These are phyloP conservation scores for Penelope pileata DNA, from an alignment of 2,113 vertebrate species.

Conservation along the genomic window DNA sequence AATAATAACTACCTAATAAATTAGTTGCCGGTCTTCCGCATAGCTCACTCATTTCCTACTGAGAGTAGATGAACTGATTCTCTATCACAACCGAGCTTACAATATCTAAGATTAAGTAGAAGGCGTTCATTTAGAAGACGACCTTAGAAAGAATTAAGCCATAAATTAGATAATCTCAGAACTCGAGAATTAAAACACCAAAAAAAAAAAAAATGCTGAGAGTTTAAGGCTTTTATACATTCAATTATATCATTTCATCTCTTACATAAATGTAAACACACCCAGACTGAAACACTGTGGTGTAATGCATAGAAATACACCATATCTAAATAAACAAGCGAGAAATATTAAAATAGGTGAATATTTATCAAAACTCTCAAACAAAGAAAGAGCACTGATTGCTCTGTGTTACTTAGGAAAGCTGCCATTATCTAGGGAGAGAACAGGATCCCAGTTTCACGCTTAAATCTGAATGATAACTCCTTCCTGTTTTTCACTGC, in stretches of 20 bases:
- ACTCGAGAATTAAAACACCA: conserved; percentile 9
- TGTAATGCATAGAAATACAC: not conserved
- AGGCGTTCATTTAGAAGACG: conserved; percentile 21
- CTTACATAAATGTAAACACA: not conserved
- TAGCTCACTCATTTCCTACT: not conserved
- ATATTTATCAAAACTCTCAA: conserved; percentile 18
- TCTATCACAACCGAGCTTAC: not conserved
- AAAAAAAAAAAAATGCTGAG: not conserved
- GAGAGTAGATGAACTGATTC: conserved; percentile 11
- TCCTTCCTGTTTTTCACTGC: conserved; percentile 25
- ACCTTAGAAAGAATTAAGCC: conserved; percentile 47
- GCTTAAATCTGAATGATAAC: conserved; percentile 42
- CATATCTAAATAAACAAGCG: not conserved
- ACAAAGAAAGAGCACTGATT: not conserved
- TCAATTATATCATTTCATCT: conserved; percentile 1
- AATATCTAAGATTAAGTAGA: conserved; percentile 20
- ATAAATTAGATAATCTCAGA: conserved; percentile 42
- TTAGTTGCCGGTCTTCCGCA: not conserved
- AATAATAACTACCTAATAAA: not conserved
- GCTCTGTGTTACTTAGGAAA: not conserved
- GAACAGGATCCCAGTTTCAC: conserved; percentile 49
- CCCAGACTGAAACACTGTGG: not conserved
- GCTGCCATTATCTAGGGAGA: not conserved
- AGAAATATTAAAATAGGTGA: conserved; percentile 31
- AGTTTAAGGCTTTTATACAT: conserved; percentile 43